Evolutionary conservation across 1,140 invertebrate genomes (phyloP).

Genomic region (Drosophila tsacasi): DNA sequence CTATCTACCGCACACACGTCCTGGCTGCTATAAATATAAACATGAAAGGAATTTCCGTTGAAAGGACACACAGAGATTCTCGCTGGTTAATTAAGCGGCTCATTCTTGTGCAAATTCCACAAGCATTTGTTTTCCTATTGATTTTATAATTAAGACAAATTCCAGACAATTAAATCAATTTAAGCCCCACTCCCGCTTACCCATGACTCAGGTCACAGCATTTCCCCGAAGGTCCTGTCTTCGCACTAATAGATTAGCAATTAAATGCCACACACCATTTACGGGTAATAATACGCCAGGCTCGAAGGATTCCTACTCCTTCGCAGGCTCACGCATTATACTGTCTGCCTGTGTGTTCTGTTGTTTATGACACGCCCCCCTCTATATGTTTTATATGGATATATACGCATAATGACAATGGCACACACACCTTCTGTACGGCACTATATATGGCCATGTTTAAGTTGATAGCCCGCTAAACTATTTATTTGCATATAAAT

Average conservation of each 20-base stretch:
- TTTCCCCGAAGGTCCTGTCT: conserved; percentile 32
- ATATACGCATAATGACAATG: conserved; percentile 61
- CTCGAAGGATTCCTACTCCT: conserved; percentile 14
- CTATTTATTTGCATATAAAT: conserved; percentile 83
- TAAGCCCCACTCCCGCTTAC: conserved; percentile 3
- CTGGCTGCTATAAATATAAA: conserved; percentile 7
- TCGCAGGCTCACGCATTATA: conserved; percentile 1
- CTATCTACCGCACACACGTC: conserved; percentile 18
- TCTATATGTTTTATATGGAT: conserved; percentile 9
- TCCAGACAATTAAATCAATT: conserved; percentile 65
- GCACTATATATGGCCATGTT: conserved; percentile 12
- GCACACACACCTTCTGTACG: conserved; percentile 9
- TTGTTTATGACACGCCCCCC: conserved; percentile 61
- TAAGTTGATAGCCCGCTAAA: conserved; percentile 73
- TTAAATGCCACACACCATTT: conserved; percentile 79
- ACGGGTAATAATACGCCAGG: conserved; percentile 67
- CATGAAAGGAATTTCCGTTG: conserved; percentile 33
- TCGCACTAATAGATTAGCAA: conserved; percentile 74
- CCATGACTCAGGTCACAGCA: conserved; percentile 25
- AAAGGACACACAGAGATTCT: conserved; percentile 24
- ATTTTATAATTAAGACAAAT: conserved; percentile 60
- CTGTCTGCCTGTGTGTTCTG: conserved; percentile 39
- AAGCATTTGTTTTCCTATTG: conserved; percentile 53
- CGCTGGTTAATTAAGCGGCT: conserved; percentile 48
- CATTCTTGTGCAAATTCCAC: conserved; percentile 43